These are phyloP conservation scores for Apostichopus parvimensis DNA, from an alignment of 35 echinoderm and acorn worm species.

Conservation along the genomic window DNA sequence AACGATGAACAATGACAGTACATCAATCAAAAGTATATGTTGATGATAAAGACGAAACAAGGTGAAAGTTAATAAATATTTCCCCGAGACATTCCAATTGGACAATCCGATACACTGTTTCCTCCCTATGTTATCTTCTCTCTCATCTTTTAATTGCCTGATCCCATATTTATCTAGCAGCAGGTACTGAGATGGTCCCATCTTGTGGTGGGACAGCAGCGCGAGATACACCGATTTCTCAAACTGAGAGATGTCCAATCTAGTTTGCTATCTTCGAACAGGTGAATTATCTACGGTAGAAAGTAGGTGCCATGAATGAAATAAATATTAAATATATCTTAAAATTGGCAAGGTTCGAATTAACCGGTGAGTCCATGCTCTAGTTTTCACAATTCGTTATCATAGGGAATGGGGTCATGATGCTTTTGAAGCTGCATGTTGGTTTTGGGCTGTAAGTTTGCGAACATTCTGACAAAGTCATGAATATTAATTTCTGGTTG, in stretches of 20 bases:
- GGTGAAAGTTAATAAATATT: conserved; percentile 23
- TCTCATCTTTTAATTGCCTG: conserved; percentile 27
- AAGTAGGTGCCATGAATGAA: background rate
- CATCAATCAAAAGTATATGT: background rate
- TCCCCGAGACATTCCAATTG: conserved; percentile 22
- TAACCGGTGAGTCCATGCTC: too few relatives aligned
- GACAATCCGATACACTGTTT: conserved; percentile 43
- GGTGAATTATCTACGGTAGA: conserved; percentile 23
- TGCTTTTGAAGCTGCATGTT: too few relatives aligned
- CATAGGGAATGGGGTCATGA: too few relatives aligned
- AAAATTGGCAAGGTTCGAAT: too few relatives aligned
- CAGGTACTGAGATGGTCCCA: conserved; percentile 5
- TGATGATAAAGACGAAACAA: background rate
- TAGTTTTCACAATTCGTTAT: too few relatives aligned
- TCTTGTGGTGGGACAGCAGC: conserved; percentile 18
- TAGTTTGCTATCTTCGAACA: conserved; percentile 30
- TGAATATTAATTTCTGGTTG: too few relatives aligned
- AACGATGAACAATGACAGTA: background rate
- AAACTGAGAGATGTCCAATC: conserved; percentile 36
- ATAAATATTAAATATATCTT: too few relatives aligned
- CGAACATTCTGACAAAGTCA: too few relatives aligned
- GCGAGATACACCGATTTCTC: background rate
- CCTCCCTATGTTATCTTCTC: background rate
- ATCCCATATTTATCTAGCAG: conserved; percentile 35
- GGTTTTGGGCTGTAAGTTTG: too few relatives aligned